Base-by-base conservation (phyloP, 2,113 vertebrate species). In the Strigops habroptila region DNA sequence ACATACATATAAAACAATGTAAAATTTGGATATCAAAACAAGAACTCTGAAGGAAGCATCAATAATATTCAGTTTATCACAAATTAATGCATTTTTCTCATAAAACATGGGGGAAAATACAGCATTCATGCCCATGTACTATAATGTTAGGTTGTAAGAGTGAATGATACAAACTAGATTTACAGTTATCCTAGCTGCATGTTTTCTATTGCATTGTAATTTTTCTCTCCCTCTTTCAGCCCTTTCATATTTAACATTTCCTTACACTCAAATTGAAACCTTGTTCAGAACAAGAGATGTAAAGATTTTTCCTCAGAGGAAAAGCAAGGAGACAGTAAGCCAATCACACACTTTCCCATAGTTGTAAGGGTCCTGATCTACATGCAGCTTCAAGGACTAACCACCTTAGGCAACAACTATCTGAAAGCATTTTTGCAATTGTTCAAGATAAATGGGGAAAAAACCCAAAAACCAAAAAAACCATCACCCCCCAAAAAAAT, bases 1-100 rank as follows among this genome's bases (percentile, higher is more conserved):
- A 0, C 5, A 3, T 3, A 17, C 17, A 23, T 4, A 27, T 1
- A 44, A 3, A 65, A 17, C 16, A 64, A 43, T 13, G 24, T 6
- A 82, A 76, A 90, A 76, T 33, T 21, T 18, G n/a, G 35, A 8
- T 3, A 48, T 19, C 27, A 69, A 43, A 59, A 7, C 1, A 0
- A 88, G 17, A 78, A 41, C n/a, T 18, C 25, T 69, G 46, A 85
- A 65, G 44, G 22, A 86, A 69, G 19, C 18, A 19, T 71, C 18
- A 73, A 1, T 7, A 24, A 46, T 6, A 39, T 6, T 75, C 44
- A 64, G 1, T 67, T 67, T 60, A n/a, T 27, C 67, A 82, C 8
- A 88, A 91, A 90, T 49, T 8, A 37, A 3, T 11, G 2, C 0
- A 0, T 87, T 85, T 86, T 73, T 33, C 25, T 67, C 23, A 86